Percentiles rank a stretch among this genome's conserved stretches.
phyloP scores from a whole-genome alignment of 2,113 vertebrate genomes.

The Lagopus leucura region DNA sequence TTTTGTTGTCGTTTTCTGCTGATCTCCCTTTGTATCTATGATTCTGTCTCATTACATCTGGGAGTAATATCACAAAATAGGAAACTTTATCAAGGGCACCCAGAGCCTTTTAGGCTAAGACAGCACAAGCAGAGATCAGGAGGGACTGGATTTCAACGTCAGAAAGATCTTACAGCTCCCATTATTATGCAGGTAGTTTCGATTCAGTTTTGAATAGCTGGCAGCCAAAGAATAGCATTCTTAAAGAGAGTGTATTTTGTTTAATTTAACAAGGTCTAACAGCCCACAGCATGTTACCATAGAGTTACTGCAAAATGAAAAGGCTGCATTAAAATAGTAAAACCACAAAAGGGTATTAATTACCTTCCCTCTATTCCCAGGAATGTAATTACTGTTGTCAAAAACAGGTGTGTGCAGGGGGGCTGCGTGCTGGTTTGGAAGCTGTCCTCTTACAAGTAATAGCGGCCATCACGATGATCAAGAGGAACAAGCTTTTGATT shows the following conservation, averaged over 20 bases:
- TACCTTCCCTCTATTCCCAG: conserved; percentile 39
- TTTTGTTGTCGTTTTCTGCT: conserved; percentile 60
- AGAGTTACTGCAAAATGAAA: conserved; percentile 58
- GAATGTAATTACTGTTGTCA: conserved; percentile 70
- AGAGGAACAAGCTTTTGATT: conserved; percentile 46
- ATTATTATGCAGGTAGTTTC: conserved; percentile 64
- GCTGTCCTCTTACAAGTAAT: background rate
- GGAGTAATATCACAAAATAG: conserved; percentile 48
- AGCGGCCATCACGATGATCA: background rate
- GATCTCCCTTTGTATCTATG: conserved; percentile 55
- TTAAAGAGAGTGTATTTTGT: conserved; percentile 66
- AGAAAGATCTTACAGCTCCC: conserved; percentile 61
- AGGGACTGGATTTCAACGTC: conserved; percentile 62
- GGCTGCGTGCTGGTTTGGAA: background rate
- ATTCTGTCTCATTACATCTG: conserved; percentile 61
- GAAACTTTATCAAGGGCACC: conserved; percentile 65
- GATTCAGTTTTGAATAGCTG: conserved; percentile 66
- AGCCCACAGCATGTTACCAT: conserved; percentile 62
- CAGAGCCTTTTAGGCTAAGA: conserved; percentile 51
- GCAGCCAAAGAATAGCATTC: conserved; percentile 67
- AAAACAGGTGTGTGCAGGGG: conserved; percentile 25
- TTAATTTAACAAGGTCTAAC: conserved; percentile 74
- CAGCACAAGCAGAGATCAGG: conserved; percentile 58
- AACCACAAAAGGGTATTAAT: conserved; percentile 69
- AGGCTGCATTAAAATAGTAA: conserved; percentile 61